Conservation (phyloP, 2,888 invertebrate genomes). For the Gasteruption jaculator region DNA sequence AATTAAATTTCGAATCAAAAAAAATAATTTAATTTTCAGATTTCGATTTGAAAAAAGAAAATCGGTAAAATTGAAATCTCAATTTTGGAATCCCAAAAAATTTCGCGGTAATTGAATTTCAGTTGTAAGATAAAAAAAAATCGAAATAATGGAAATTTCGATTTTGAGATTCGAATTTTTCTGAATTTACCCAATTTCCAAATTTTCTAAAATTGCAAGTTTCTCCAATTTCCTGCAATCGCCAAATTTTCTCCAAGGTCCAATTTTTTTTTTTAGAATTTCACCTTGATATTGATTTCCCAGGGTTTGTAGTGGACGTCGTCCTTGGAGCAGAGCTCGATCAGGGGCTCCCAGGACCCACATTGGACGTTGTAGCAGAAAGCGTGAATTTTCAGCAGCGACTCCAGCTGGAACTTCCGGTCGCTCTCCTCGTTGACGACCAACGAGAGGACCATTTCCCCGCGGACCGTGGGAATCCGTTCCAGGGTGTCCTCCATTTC, state of each 20-base stretch:
- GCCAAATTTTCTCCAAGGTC: slow-evolving; percentile 1
- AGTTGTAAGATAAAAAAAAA: too few relatives aligned
- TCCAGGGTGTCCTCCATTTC: slow-evolving; percentile 42
- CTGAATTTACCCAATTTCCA: too few relatives aligned
- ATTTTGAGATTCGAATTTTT: too few relatives aligned
- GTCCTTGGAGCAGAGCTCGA: slow-evolving; percentile 68
- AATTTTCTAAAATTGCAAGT: too few relatives aligned
- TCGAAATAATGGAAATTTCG: too few relatives aligned
- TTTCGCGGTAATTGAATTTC: too few relatives aligned
- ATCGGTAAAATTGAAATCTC: too few relatives aligned
- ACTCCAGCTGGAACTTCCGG: slow-evolving; percentile 36
- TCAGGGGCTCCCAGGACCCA: slow-evolving; percentile 77
- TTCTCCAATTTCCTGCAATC: not conserved
- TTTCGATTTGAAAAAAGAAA: too few relatives aligned
- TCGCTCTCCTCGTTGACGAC: slow-evolving; percentile 37
- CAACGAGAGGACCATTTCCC: slow-evolving; percentile 33
- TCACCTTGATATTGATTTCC: slow-evolving; percentile 64
- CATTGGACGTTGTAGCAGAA: slow-evolving; percentile 67
- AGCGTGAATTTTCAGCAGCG: slow-evolving; percentile 52
- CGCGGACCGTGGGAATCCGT: slow-evolving; percentile 39
- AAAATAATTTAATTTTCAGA: too few relatives aligned
- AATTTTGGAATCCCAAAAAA: too few relatives aligned
- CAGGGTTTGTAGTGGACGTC: slow-evolving; percentile 65
- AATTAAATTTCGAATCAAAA: too few relatives aligned
- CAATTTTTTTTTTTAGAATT: slow-evolving; percentile 21